Evolutionary conservation across 2,888 invertebrate genomes (phyloP).

Genomic region (Andrena bicolor): DNA sequence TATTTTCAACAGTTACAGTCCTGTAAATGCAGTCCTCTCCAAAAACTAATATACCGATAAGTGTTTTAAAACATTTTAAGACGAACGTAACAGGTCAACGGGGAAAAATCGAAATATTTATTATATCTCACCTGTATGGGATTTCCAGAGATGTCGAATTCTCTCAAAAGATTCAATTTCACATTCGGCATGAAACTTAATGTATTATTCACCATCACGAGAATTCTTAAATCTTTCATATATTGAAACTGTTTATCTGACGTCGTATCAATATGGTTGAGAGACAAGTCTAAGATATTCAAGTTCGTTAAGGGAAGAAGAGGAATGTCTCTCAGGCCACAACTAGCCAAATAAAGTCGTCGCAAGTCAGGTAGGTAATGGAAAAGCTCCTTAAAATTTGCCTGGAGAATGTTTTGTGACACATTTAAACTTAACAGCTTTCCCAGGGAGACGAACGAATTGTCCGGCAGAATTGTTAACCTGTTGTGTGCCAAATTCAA

Average conservation of each 20-base stretch:
- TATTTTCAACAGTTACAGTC: no score
- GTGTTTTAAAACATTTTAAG: not conserved
- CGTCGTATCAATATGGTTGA: slow-evolving; percentile 90
- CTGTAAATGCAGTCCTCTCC: no score
- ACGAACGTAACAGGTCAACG: not conserved
- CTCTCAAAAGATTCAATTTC: slow-evolving; percentile 90
- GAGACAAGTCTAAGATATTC: slow-evolving; percentile 92
- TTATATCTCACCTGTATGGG: slow-evolving; percentile 88
- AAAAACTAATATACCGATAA: not conserved
- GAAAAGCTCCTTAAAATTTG: slow-evolving; percentile 92
- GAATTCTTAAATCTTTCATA: slow-evolving; percentile 89
- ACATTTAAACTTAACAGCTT: slow-evolving; percentile 92
- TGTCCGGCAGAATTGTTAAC: slow-evolving; percentile 94
- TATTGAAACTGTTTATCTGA: slow-evolving; percentile 90
- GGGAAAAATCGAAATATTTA: not conserved
- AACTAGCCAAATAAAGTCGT: slow-evolving; percentile 91
- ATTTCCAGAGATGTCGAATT: slow-evolving; percentile 93
- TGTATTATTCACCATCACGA: slow-evolving; percentile 92
- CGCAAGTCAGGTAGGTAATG: slow-evolving; percentile 94
- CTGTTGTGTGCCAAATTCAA: slow-evolving; percentile 93
- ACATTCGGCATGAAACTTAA: slow-evolving; percentile 91
- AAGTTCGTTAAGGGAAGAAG: slow-evolving; percentile 92
- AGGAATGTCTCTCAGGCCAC: slow-evolving; percentile 92
- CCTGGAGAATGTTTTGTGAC: slow-evolving; percentile 92
- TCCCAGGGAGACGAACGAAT: slow-evolving; percentile 93